Base-by-base conservation (phyloP, 2,797 vertebrate species). In the Rhodeus uyekii region DNA sequence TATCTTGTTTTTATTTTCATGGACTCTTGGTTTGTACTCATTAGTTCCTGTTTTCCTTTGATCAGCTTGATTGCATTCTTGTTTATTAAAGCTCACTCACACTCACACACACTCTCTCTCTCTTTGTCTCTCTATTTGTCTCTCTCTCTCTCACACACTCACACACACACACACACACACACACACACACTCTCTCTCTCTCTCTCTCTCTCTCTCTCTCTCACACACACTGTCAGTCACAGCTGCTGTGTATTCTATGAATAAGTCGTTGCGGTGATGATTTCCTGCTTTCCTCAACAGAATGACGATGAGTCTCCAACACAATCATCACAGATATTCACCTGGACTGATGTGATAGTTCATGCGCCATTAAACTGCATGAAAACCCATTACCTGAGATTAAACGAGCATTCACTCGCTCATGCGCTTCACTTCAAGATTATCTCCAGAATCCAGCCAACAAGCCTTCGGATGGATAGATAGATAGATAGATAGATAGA, bases 181-280 rank as follows among this genome's bases (percentile, higher is more conserved):
- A 3, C 46, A 19, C 46, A 46, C 13, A 16, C 48, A 8, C 48
- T 8, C 48, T 7, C 46, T 46, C 44, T 46, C 46, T 19, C 16
- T 7, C 16, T 19, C 16, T 48, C 29, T 27, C 22, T 2, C 60
- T 39, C 46, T 19, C 80, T 14, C 76, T 12, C 42, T 14, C 34
- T 16, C 29, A 34, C 44, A 13, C 34, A 34, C 68, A 58, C 58
- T 92, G 92, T 87, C 92, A 92, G 85, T 85, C 89, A 90, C 92
- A 94, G 93, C 92, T 93, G 93, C 92, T 93, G 92, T 90, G 90
- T 87, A 84, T 83, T 78, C 87, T 91, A 82, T 83, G 79, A 83
- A 87, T 86, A 77, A 65, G 65, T 88, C 58, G 13, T 88, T 90
- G 86, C 88, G 83, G 64, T 7, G 75, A 87, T 92, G 87, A 88